Evolutionary conservation across 2,797 vertebrate genomes (phyloP), one percentile per base, ranked within the genome.

Genomic region (Danio tinwini): DNA sequence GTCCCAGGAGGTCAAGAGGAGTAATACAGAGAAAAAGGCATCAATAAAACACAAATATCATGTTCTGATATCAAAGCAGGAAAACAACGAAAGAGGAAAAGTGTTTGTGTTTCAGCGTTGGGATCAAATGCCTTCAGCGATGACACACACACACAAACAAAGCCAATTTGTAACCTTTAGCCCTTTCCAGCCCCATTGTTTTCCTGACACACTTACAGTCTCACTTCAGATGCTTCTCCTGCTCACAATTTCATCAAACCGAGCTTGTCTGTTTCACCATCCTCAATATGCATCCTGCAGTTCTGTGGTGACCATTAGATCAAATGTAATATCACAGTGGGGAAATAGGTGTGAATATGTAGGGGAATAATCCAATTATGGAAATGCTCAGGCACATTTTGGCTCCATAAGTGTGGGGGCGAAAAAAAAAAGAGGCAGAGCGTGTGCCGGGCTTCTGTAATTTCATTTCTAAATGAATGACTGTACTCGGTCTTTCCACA

Each of bases 111-210:
- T 90, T 91, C 86, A 80, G 88, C 87, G 83, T 86, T 75, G 84
- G 84, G 83, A 86, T 87, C 84, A 89, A 90, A 77, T 84, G 90
- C 90, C 88, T 74, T 52, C 79, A 91, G 89, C 89, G 87, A 90
- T 89, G 91, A 90, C 88, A 87, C 84, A 69, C 16, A 39, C 73
- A 76, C 14, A 16, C 42, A 45, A 82, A 73, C 74, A 82, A 85
- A 85, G 80, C 87, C 87, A 90, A 88, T 88, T 88, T 90, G 82
- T 85, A 49, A 80, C 86, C 86, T 88, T 47, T 83, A 84, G 85
- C 87, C 87, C 86, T 87, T 89, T 82, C 89, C 86, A 89, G 85
- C 87, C 80, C 80, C 47, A 71, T 16, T 19, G 14, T 62, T 73
- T 17, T 40, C 13, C 40, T 0, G 70, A 58, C 42, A 5, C 42